Conservation (phyloP, 2,797 vertebrate genomes). For the Danio choprae region DNA sequence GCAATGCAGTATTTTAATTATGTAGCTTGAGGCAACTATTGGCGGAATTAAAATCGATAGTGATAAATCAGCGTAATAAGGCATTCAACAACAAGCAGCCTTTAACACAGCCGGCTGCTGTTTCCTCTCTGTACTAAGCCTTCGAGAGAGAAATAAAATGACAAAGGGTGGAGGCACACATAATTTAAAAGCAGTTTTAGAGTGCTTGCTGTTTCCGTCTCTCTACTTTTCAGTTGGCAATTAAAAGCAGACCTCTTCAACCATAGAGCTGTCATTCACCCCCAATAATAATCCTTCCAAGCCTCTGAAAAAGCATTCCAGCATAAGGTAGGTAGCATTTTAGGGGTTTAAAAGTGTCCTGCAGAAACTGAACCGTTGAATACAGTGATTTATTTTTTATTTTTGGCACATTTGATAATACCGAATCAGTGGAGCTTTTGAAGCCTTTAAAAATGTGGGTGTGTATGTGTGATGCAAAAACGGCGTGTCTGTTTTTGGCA, state of each 20-base stretch:
- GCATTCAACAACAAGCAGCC: conserved; percentile 66
- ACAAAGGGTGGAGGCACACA: conserved; percentile 51
- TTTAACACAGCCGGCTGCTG: conserved; percentile 61
- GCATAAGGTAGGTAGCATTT: conserved; percentile 11
- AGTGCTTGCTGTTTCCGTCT: conserved; percentile 58
- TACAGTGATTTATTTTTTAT: conserved; percentile 40
- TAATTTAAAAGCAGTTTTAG: conserved; percentile 48
- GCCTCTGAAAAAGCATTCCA: conserved; percentile 15
- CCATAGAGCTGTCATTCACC: conserved; percentile 9
- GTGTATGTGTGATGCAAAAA: neutral
- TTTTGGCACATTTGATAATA: conserved; percentile 6
- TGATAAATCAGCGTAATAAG: conserved; percentile 77
- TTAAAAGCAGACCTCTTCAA: conserved; percentile 59
- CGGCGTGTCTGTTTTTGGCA: conserved; percentile 16
- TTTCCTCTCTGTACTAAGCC: conserved; percentile 33
- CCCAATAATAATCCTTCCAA: conserved; percentile 27
- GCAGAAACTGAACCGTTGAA: neutral
- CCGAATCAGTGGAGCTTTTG: neutral
- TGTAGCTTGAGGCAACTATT: conserved; percentile 68
- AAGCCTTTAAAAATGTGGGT: conserved; percentile 10
- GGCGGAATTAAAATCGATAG: conserved; percentile 70
- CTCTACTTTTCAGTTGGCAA: conserved; percentile 63
- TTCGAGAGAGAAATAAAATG: conserved; percentile 22
- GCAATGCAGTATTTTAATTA: conserved; percentile 72
- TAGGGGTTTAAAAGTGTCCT: conserved; percentile 22